Evolutionary conservation across 2,113 vertebrate species (phyloP), one percentile per base, ranked within the genome.

Genomic region (Pterocles gutturalis): DNA sequence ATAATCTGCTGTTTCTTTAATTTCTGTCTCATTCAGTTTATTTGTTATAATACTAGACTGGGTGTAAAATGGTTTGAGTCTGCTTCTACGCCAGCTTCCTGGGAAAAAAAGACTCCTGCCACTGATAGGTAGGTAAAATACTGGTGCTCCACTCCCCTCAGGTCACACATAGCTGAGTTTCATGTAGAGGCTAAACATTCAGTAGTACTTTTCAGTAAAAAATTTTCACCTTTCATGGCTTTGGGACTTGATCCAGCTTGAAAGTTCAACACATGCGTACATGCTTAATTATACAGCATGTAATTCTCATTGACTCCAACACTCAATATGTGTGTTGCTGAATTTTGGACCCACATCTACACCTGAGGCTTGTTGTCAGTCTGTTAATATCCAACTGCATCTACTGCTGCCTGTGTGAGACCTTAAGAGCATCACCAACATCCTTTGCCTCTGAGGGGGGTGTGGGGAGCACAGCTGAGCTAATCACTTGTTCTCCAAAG

Each of bases 401-500:
- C 82, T 91, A 22, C 16, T 66, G 51, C n/a, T 73, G 61, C 64
- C 36, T 69, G 33, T 4, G 1, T 49, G 81, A 82, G 69, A 79
- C 57, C 61, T 49, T 46, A 55, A 48, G 22, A 55, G 24, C 38
- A n/a, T 94, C 51, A 94, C 81, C 54, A 89, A 60, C 34, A 43
- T 80, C 69, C 53, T 81, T 86, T 71, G 81, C 48, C 38, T 62
- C 28, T 48, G 49, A 85, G 49, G 10, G 7, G 45, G 33, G 25
- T 65, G 58, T 69, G 65, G 26, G 66, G 31, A 91, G 33, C 65
- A 78, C 83, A 94, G 90, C 69, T 54, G 16, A 84, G 87, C 67
- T 89, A 89, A 94, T 97, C 53, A 90, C 77, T 97, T 95, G 81
- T 92, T 94, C 94, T 91, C 79, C 78, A 90, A 87, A 78, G 48